Conservation (phyloP, 2,888 invertebrate species). For the Lucinisca nassula region DNA sequence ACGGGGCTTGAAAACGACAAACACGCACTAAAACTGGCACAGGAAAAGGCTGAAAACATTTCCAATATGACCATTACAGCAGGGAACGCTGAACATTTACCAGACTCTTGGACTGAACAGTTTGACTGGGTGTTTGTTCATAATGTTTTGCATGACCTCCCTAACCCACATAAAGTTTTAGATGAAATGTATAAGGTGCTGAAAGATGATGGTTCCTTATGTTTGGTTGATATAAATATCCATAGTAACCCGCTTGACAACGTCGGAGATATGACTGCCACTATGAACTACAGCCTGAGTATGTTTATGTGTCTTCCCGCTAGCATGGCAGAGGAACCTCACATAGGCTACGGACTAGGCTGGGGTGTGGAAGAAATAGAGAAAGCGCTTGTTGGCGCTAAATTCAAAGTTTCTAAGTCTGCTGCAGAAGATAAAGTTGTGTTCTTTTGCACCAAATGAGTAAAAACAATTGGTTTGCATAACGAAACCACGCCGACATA, state of each 20-base stretch:
- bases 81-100: slow-evolving; percentile 16
- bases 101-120: background rate
- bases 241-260: slow-evolving; percentile 14
- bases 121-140: slow-evolving; percentile 28
- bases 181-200: background rate
- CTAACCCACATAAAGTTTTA: slow-evolving; percentile 9
- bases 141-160: slow-evolving; percentile 31
- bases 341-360: slow-evolving; percentile 34
- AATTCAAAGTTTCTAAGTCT: background rate
- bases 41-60: background rate
- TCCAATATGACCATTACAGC: background rate
- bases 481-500: no score
- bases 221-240: slow-evolving; percentile 6
- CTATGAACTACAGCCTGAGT: slow-evolving; percentile 14
- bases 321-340: slow-evolving; percentile 24
- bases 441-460: background rate
- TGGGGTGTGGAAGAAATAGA: slow-evolving; percentile 46
- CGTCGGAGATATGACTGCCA: slow-evolving; percentile 1
- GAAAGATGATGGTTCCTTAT: slow-evolving; percentile 18
- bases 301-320: slow-evolving; percentile 47
- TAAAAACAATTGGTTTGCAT: no score
- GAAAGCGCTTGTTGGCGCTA: background rate
- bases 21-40: background rate
- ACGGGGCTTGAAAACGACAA: slow-evolving; percentile 3
- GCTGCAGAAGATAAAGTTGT: background rate